phyloP scores from a whole-genome alignment of 1,140 invertebrate genomes.

The Proales similis region DNA sequence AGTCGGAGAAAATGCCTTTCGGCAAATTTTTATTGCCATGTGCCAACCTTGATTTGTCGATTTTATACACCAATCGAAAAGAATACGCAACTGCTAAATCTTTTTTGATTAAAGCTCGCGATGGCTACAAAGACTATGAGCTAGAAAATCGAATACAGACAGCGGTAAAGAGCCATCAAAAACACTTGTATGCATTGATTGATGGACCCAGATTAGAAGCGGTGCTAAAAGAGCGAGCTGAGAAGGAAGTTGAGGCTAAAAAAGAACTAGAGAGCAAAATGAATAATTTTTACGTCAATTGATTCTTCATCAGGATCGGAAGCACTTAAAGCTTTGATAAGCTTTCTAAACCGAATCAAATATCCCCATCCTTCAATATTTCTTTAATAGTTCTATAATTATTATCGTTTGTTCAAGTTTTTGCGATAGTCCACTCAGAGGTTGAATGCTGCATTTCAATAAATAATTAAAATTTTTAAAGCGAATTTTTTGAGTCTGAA shows the following conservation, averaged over 20 bases:
- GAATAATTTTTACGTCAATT: constrained; percentile 34
- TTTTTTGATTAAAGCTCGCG: constrained; percentile 19
- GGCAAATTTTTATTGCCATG: constrained; percentile 49
- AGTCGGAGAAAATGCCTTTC: constrained; percentile 56
- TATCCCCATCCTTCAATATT: no score
- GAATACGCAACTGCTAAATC: constrained; percentile 2
- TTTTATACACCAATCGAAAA: background rate
- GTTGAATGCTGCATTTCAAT: no score
- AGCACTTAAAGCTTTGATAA: no score
- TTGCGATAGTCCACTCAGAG: no score
- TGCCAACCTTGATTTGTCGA: constrained; percentile 3
- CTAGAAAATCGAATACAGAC: constrained; percentile 36
- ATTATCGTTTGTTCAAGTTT: no score
- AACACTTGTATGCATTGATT: background rate
- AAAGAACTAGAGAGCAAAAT: constrained; percentile 12
- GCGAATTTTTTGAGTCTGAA: no score
- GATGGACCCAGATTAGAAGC: background rate
- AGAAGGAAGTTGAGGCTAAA: constrained; percentile 15
- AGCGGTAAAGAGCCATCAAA: constrained; percentile 3
- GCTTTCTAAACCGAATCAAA: no score
- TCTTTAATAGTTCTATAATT: no score
- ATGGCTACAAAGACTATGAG: constrained; percentile 23
- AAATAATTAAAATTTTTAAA: no score
- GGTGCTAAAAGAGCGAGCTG: background rate
- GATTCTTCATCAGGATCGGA: no score